These are phyloP conservation scores for Clarias magur DNA, from an alignment of 2,113 vertebrate genomes.

Conservation along the genomic window DNA sequence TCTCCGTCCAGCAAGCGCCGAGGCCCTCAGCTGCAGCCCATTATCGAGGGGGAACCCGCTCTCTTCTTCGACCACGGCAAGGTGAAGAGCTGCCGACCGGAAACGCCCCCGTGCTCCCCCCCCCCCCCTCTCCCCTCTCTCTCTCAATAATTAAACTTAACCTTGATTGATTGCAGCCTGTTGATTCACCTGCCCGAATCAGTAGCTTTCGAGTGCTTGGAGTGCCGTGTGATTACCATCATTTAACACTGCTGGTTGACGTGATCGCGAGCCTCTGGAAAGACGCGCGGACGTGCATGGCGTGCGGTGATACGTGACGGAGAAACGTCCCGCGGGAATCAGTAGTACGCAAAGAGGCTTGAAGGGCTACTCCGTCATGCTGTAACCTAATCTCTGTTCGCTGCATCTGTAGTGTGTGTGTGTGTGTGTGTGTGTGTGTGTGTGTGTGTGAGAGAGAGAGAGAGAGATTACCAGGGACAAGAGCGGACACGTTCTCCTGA, in stretches of 20 bases:
- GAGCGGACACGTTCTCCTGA: neutral
- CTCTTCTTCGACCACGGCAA: constrained; percentile 98
- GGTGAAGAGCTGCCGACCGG: constrained; percentile 82
- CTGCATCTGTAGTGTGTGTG: neutral
- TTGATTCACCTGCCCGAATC: constrained; percentile 67
- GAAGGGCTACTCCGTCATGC: neutral
- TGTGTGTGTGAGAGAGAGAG: too few species aligned
- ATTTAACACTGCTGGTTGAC: constrained; percentile 20
- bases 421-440: neutral
- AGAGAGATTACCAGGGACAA: neutral
- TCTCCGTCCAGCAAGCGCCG: constrained; percentile 99
- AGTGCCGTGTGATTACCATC: constrained; percentile 29
- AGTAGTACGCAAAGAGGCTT: neutral
- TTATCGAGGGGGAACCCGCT: constrained; percentile 97
- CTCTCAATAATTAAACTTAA: constrained; percentile 41
- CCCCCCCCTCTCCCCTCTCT: neutral
- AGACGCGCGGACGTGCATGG: constrained; percentile 16
- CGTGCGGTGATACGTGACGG: neutral
- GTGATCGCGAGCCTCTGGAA: constrained; percentile 13
- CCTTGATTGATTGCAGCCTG: constrained; percentile 63
- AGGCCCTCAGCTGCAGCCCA: constrained; percentile 97
- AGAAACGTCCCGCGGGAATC: neutral
- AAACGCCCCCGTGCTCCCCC: constrained; percentile 28
- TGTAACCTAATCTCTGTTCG: neutral
- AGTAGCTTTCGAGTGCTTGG: constrained; percentile 56